Conservation (phyloP, 2,797 vertebrate species). For the Oceanodroma leucorhoa region DNA sequence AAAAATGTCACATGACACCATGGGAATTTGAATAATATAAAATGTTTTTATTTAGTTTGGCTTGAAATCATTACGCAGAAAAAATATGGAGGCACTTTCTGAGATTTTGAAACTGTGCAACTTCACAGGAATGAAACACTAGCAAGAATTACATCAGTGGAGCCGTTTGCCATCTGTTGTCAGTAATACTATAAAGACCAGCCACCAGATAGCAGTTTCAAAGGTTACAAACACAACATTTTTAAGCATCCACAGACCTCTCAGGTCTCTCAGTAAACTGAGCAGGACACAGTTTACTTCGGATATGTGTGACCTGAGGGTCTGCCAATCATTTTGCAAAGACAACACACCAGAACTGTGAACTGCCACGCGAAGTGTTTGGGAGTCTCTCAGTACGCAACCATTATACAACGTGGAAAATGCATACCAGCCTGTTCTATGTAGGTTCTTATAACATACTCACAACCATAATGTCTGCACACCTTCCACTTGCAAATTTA, state of each 20-base stretch:
- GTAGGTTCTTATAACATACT: not conserved
- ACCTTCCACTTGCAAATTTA: constrained; percentile 10
- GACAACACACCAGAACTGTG: not conserved
- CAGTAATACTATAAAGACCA: constrained; percentile 42
- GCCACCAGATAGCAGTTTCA: constrained; percentile 43
- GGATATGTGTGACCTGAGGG: not conserved
- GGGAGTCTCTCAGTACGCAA: not conserved
- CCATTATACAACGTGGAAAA: not conserved
- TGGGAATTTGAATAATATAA: constrained; percentile 39
- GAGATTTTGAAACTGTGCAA: constrained; percentile 38
- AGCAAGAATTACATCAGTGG: constrained; percentile 32
- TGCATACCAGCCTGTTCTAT: not conserved
- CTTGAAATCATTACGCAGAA: not conserved
- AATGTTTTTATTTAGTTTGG: constrained; percentile 31
- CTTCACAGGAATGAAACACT: constrained; percentile 31
- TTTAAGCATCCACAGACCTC: not conserved
- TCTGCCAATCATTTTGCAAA: not conserved
- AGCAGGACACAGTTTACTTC: not conserved
- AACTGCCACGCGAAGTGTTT: not conserved
- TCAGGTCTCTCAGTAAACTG: not conserved
- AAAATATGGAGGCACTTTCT: constrained; percentile 6
- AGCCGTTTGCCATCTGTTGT: constrained; percentile 51
- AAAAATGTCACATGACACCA: constrained; percentile 15
- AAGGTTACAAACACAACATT: constrained; percentile 58
- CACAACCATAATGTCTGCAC: not conserved